Percentiles rank a stretch among this genome's conserved stretches.
These are phyloP conservation scores for Eupithecia centaureata DNA, from an alignment of 2,888 invertebrate species.

Conservation along the genomic window DNA sequence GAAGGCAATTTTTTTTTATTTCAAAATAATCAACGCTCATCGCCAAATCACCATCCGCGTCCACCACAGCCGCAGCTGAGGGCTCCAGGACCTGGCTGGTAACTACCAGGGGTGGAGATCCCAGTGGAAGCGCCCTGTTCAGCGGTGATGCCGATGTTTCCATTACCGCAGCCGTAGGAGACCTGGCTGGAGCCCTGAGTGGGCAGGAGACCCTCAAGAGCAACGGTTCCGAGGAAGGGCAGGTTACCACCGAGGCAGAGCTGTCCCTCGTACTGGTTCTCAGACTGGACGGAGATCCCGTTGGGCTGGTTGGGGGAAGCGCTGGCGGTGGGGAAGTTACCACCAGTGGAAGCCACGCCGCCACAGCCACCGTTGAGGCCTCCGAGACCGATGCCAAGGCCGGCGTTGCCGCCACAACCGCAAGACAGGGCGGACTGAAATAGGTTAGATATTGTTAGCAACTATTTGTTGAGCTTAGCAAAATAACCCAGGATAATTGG, in stretches of 20 bases:
- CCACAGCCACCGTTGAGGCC: slow-evolving; percentile 17
- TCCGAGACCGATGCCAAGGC: slow-evolving; percentile 15
- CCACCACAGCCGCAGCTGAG: neutral
- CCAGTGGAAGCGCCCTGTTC: slow-evolving; percentile 23
- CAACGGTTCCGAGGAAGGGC: slow-evolving; percentile 36
- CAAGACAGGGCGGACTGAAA: slow-evolving; percentile 3
- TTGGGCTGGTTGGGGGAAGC: slow-evolving; percentile 30
- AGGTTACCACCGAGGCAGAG: slow-evolving; percentile 31
- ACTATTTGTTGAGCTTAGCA: neutral
- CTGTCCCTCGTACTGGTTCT: slow-evolving; percentile 37
- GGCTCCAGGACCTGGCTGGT: slow-evolving; percentile 14
- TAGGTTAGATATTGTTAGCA: neutral
- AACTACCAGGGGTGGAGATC: slow-evolving; percentile 15
- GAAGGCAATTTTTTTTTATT: neutral
- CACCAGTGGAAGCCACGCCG: slow-evolving; percentile 20
- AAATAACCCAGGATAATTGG: neutral
- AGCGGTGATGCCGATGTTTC: slow-evolving; percentile 22
- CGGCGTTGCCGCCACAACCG: neutral
- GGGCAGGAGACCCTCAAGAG: slow-evolving; percentile 34
- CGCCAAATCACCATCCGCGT: neutral
- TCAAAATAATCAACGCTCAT: neutral
- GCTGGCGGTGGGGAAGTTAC: slow-evolving; percentile 27
- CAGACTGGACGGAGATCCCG: slow-evolving; percentile 34
- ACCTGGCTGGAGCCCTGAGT: slow-evolving; percentile 33
- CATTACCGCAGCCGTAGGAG: slow-evolving; percentile 34